These are phyloP conservation scores for Lycaon pictus DNA, from an alignment of 2,113 vertebrate species.

Conservation along the genomic window DNA sequence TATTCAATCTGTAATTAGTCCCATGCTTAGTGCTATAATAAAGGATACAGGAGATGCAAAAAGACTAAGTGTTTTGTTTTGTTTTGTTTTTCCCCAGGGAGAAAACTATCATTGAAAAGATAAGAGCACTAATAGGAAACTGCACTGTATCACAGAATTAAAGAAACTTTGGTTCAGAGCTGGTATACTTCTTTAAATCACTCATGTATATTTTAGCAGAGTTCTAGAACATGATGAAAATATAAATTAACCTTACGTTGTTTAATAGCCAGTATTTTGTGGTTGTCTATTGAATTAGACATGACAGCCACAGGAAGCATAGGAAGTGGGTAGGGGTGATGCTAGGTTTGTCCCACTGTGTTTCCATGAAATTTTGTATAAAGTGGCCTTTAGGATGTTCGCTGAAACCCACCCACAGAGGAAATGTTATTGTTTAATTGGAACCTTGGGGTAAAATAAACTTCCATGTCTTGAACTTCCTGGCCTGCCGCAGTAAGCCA, in stretches of 20 bases:
- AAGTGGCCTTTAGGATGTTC: conserved; percentile 65
- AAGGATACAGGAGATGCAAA: neutral
- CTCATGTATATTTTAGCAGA: neutral
- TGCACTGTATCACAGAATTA: neutral
- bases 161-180: neutral
- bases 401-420: conserved; percentile 54
- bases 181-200: neutral
- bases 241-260: conserved; percentile 45
- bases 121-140: neutral
- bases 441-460: conserved; percentile 41
- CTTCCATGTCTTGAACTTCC: neutral
- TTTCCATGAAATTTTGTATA: conserved; percentile 59
- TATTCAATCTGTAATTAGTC: neutral
- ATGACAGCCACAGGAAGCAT: conserved; percentile 31
- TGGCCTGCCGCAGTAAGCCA: neutral
- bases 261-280: conserved; percentile 21
- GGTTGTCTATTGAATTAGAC: conserved; percentile 20
- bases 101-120: conserved; percentile 26
- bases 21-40: neutral
- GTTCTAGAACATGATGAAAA: neutral
- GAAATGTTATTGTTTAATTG: conserved; percentile 59
- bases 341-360: neutral
- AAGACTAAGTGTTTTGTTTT: neutral
- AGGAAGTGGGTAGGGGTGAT: conserved; percentile 35
- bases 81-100: neutral